Base-by-base conservation (phyloP, 2,113 vertebrate species). In the Carassius carassius region DNA sequence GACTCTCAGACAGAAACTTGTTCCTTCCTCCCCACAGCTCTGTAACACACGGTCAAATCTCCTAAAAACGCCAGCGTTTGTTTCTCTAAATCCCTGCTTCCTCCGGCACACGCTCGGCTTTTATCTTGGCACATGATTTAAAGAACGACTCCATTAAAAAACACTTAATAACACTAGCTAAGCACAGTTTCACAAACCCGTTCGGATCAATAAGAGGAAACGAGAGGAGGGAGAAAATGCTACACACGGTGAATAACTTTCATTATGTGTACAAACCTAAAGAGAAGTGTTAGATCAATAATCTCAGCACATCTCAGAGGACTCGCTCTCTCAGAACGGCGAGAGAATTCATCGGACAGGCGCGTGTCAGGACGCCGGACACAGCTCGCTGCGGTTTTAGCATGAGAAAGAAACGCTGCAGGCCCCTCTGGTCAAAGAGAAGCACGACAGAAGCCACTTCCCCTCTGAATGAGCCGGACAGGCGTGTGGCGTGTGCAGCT, bases 401-500 rank as follows among this genome's bases (percentile, higher is more conserved):
- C 65, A 67, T 51, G 47, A 72, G 25, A 65, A 88, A 41, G 63
- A 92, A 91, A 82, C n/a, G 54, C 79, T 79, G 19, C 83, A 89
- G 87, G 91, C 79, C 93, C 94, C 90, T 92, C 89, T 92, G 93
- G 93, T 88, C 83, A 73, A 41, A 91, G 92, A 86, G 81, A 49
- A 86, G 88, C 91, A 87, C 91, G 92, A 90, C 90, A 81, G 77
- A 65, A 87, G 93, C 93, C 94, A 93, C 94, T 94, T 94, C 93
- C 94, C 94, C 90, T 95, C 93, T 93, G 93, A 89, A 90, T 86
- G 67, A 87, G 93, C 25, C 44, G 84, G 92, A 96, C 94, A 92
- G 95, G 91, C 95, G 93, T 94, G 95, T 95, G 96, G 93, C 94
- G 91, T 94, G 95, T 94, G 93, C 8, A 41, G 96, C 92, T 92